Evolutionary conservation across 2,113 vertebrate species (phyloP).

Genomic region (Ramphastos sulfuratus): DNA sequence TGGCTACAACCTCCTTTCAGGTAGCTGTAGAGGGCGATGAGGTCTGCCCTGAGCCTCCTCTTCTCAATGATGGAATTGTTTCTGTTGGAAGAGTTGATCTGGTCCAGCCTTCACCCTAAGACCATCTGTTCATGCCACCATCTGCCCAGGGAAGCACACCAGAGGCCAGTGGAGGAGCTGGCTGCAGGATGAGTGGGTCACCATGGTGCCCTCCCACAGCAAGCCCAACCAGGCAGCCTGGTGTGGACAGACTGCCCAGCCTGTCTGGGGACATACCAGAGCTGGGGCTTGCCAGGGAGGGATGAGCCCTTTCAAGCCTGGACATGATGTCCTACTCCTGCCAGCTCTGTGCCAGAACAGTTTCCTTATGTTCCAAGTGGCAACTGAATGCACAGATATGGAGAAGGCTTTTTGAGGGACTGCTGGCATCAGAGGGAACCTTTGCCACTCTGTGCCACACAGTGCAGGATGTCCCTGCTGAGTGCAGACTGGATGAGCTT

Average conservation of each 20-base stretch:
- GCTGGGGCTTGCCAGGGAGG: neutral
- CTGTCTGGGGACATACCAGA: neutral
- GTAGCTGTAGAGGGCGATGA: too few species aligned
- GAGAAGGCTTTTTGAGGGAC: accelerated
- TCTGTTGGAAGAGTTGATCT: too few species aligned
- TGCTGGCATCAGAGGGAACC: neutral
- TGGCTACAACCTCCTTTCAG: too few species aligned
- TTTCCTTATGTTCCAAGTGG: neutral
- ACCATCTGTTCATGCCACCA: accelerated
- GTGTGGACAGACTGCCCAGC: neutral
- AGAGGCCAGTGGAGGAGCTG: accelerated
- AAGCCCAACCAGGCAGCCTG: neutral
- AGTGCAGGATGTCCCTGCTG: too few species aligned
- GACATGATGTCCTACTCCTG: neutral
- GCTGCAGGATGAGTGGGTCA: neutral
- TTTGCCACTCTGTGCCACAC: accelerated
- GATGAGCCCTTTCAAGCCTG: neutral
- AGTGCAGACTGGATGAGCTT: too few species aligned
- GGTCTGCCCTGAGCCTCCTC: too few species aligned
- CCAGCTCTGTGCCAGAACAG: neutral
- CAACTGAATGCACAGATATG: neutral
- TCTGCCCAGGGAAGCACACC: accelerated
- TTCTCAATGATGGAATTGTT: too few species aligned
- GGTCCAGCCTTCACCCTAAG: neutral
- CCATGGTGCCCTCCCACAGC: neutral